Evolutionary conservation across 2,113 vertebrate species (phyloP).

Genomic region (Platanista minor): DNA sequence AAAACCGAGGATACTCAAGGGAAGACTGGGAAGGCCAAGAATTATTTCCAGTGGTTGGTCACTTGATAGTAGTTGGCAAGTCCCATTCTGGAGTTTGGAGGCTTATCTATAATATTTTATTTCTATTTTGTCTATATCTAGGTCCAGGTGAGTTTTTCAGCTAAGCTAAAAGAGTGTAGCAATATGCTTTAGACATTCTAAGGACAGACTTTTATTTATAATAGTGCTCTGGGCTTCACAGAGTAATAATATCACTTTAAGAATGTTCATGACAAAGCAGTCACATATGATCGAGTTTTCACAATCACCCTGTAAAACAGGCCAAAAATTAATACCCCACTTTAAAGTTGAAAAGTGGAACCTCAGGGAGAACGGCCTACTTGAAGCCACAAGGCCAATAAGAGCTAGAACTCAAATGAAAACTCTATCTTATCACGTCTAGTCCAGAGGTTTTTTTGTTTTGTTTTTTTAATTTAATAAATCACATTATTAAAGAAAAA

Average conservation of each 20-base stretch:
- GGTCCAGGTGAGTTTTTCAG: not conserved
- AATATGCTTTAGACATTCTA: not conserved
- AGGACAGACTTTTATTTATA: not conserved
- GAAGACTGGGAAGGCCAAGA: not conserved
- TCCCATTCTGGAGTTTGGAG: not conserved
- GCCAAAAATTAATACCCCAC: not conserved
- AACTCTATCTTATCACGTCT: not conserved
- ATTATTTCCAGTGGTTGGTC: slow-evolving; percentile 3
- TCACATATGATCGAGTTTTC: not conserved
- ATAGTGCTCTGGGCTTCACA: not conserved
- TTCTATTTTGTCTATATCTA: not conserved
- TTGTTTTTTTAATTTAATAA: not conserved
- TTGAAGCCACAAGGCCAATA: not conserved
- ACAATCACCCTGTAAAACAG: not conserved
- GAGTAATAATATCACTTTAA: not conserved
- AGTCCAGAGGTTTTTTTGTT: not conserved
- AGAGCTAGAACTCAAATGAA: not conserved
- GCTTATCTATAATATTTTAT: not conserved
- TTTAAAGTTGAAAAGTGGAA: slow-evolving; percentile 30
- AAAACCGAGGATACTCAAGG: not conserved
- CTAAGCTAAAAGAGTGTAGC: not conserved
- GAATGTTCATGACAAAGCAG: not conserved
- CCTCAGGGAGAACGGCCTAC: not conserved
- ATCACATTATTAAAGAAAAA: not conserved
- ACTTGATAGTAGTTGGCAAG: not conserved